Evolutionary conservation across 2,797 vertebrate genomes (phyloP), one percentile per base, ranked within the genome.

Genomic region (Spinibarbus caldwelli): DNA sequence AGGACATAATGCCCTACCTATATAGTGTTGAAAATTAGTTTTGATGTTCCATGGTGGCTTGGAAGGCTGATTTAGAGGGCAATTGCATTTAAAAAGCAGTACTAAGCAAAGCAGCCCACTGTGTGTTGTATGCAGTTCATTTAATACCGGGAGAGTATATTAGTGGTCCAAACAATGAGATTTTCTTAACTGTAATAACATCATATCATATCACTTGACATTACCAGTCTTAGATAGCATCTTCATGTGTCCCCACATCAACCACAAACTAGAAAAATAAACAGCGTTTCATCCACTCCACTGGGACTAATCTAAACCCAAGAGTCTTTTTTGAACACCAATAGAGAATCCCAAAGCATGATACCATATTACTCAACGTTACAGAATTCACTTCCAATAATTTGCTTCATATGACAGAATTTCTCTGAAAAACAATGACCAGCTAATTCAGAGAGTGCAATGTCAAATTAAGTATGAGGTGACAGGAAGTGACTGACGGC

Each of bases 241-340:
- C 15, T 29, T 38, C 23, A 82, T 54, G 11, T 15, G 34, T 23
- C 38, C 14, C 34, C 23, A 85, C 57, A 49, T 80, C 43, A 75
- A 59, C 29, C 47, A 79, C 6, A 85, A 41, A 62, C 52, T 54
- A 36, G 23, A 26, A 49, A 82, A 82, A 72, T 54, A 82, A 87
- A 66, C 49, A 87, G 54, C 0, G 1, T 57, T n/a, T 29, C 15
- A 23, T 29, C 19, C 78, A 26, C 49, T 76, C 83, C 43, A 11
- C 36, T 36, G 72, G 66, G 86, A 82, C 66, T 57, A 17, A 3
- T 34, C 19, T 38, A 52, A 43, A 72, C 83, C 57, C 73, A 11
- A 62, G 57, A 54, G 49, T 62, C 72, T 36, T 64, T 71, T 26
- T 64, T 70, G 72, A 36, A 45, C 49, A 81, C 23, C 67, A 80